Base-by-base conservation (phyloP, 2,113 vertebrate genomes). In the Ornithorhynchus anatinus region DNA sequence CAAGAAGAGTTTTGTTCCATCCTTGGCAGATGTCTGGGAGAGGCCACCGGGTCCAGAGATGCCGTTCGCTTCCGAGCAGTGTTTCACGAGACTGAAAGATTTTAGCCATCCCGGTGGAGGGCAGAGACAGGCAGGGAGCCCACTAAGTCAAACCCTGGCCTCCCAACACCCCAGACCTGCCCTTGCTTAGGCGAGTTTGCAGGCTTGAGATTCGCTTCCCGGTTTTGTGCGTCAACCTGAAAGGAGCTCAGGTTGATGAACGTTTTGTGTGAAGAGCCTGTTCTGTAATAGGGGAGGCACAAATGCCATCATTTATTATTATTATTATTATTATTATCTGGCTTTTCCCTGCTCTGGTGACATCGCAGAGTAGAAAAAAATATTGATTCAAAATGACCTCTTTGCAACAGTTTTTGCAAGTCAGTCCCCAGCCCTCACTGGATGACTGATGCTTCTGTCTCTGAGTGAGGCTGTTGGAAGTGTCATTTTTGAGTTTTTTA, bases 1-100 rank as follows among this genome's bases (percentile, higher is more conserved):
- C 79, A 88, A 84, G 48, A 75, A 76, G 17, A 0, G 60, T 70
- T 74, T 88, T 92, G 90, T 91, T 89, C 69, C 72, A 25, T 32
- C 0, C 53, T 63, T 65, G 35, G 48, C 67, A 32, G 38, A 60
- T 62, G 69, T 29, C 64, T 56, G 59, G 2, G 7, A 78, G 73
- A 51, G 76, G 61, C 68, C 6, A 1, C 54, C 14, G 0, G 39
- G 77, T 56, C 48, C 43, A 33, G 62, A 45, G 71, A 56, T 53
- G 79, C 75, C 57, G 39, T 59, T 77, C 59, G 51, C 60, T 60
- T 57, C 72, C 64, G 68, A 84, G 40, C 37, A 59, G 6, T 43
- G 5, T 69, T 52, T 57, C 72, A 32, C 19, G 1, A 17, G 51
- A 43, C 25, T 32, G 47, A 83, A 57, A 45, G 84, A 10, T 73